A percentile compares a stretch with the other conserved stretches of the same genome.
Conservation (phyloP, 53 echinoderm and acorn worm species). For the Glandiceps talaboti region DNA sequence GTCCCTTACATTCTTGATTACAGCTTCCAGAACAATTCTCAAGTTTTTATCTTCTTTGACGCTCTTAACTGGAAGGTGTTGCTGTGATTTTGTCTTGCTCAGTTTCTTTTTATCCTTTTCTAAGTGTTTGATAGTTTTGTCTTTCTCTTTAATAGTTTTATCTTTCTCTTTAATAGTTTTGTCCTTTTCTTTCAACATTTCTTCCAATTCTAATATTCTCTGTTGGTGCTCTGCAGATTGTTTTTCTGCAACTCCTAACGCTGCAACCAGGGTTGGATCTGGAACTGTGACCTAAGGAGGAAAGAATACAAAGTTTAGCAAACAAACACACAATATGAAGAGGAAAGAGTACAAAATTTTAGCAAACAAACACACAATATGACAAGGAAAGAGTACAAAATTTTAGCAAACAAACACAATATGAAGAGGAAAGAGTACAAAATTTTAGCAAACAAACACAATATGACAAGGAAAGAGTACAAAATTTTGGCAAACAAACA, state of each 20-base stretch:
- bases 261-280: conserved; percentile 58
- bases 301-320: too few relatives aligned
- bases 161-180: conserved; percentile 29
- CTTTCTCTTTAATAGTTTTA: conserved; percentile 24
- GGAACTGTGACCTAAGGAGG: conserved; percentile 41
- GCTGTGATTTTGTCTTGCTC: neutral
- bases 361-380: too few relatives aligned
- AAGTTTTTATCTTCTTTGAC: conserved; percentile 37
- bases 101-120: conserved; percentile 44
- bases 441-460: too few relatives aligned
- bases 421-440: too few relatives aligned
- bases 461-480: too few relatives aligned
- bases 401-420: too few relatives aligned
- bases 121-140: conserved; percentile 29
- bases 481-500: too few relatives aligned
- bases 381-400: too few relatives aligned
- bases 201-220: conserved; percentile 34
- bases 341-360: too few relatives aligned
- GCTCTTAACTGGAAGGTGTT: conserved; percentile 16
- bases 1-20: conserved; percentile 52
- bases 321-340: too few relatives aligned
- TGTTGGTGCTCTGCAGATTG: conserved; percentile 12
- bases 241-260: conserved; percentile 26
- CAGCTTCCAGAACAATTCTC: conserved; percentile 51
- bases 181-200: conserved; percentile 23